Evolutionary conservation across 1,140 invertebrate genomes (phyloP), one percentile per base, ranked within the genome.

Genomic region (Drosophila ercepeae): DNA sequence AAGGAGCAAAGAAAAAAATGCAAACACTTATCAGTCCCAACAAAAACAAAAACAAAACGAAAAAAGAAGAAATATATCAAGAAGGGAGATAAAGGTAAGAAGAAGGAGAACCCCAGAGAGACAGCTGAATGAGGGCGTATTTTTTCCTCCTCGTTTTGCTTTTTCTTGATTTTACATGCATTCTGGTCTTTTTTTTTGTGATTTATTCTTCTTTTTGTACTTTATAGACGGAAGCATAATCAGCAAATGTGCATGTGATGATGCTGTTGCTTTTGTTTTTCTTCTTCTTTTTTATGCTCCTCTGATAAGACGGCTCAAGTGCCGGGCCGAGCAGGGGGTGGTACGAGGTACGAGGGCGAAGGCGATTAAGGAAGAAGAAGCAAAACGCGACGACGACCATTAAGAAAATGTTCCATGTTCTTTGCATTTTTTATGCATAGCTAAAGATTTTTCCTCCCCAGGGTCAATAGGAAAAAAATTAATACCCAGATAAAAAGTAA

Each of bases 11-110:
- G 27, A 39, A 60, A 25, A 51, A 67, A 79, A 61, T 65, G 76
- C 67, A 79, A 74, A 74, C 78, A 82, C 74, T 82, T 82, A 82
- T 82, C 78, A 83, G 16, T 42, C 39, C 7, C 39, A 16, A 14
- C 39, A 41, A 41, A 6, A 42, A 42, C 16, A 42, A 39, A 39
- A 42, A 42, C n/a, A 11, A 42, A 32, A 7, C 2, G 7, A 32
- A 32, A 32, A 48, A 11, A 29, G 51, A 34, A 21, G 55, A 23
- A 52, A 34, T 14, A 42, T 32, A 32, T 32, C 29, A 32, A 32
- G 29, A 32, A 16, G 42, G 34, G 46, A 39, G 53, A 57, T 49
- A 45, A 46, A 58, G 44, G 29, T 60, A 64, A 60, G 36, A 44
- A 32, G 27, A 63, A 34, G 45, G 49, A n/a, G 7, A 53, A 27